A percentile compares a stretch with the other conserved stretches of the same genome.
phyloP scores from a whole-genome alignment of 2,888 invertebrate genomes.

The Dolichopus griseipennis region DNA sequence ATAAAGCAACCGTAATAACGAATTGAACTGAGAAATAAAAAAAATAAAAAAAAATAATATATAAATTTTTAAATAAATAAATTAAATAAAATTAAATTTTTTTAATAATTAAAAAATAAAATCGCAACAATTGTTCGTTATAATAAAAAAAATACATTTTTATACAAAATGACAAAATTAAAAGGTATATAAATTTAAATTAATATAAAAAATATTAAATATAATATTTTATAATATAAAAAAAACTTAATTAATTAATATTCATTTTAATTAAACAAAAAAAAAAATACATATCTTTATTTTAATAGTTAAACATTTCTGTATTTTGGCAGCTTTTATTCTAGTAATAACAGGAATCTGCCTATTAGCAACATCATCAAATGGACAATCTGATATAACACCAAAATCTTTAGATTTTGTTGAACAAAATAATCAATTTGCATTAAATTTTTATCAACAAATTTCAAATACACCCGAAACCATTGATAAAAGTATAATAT shows the following conservation, averaged over 20 bases:
- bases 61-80: no score
- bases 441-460: constrained; percentile 14
- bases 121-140: no score
- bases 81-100: no score
- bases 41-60: not conserved
- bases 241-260: not conserved
- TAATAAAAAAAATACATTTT: no score
- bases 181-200: not conserved
- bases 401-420: not conserved
- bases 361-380: not conserved
- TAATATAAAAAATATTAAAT: not conserved
- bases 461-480: constrained; percentile 45
- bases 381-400: not conserved
- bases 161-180: not conserved
- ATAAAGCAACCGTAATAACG: not conserved
- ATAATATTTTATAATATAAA: not conserved
- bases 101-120: no score
- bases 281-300: not conserved
- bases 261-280: no score
- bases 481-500: constrained; percentile 51
- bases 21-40: not conserved
- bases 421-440: not conserved
- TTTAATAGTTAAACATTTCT: not conserved
- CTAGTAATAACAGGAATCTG: not conserved
- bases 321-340: not conserved